Conservation (phyloP, 2,797 vertebrate genomes). For the Nannoperca obscura region DNA sequence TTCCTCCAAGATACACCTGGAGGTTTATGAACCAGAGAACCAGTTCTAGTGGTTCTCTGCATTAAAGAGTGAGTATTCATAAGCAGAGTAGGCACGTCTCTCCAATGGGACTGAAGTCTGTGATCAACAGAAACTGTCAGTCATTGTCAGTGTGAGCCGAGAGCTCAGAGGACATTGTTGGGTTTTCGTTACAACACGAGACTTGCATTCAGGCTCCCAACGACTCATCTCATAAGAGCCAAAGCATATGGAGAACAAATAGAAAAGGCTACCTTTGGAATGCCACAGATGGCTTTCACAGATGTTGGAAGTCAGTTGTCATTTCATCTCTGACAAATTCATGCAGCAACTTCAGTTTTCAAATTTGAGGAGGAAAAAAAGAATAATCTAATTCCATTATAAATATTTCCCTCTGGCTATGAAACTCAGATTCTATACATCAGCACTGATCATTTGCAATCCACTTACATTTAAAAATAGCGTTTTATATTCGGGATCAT, state of each 20-base stretch:
- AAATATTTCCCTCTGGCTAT: slow-evolving; percentile 58
- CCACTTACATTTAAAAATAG: slow-evolving; percentile 25
- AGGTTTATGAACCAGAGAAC: slow-evolving; percentile 37
- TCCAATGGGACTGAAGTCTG: slow-evolving; percentile 55
- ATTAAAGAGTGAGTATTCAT: slow-evolving; percentile 66
- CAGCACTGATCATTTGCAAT: neutral
- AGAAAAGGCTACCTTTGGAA: slow-evolving; percentile 47
- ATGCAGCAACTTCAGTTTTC: slow-evolving; percentile 43
- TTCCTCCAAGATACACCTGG: slow-evolving; percentile 41
- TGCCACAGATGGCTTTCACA: slow-evolving; percentile 47
- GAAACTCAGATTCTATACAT: slow-evolving; percentile 13
- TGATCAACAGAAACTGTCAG: slow-evolving; percentile 70
- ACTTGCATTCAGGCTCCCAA: slow-evolving; percentile 31
- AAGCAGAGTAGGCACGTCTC: slow-evolving; percentile 37
- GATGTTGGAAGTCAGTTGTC: slow-evolving; percentile 54
- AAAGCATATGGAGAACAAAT: slow-evolving; percentile 64
- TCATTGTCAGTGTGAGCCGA: slow-evolving; percentile 59
- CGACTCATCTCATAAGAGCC: slow-evolving; percentile 46
- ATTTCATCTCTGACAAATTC: slow-evolving; percentile 55
- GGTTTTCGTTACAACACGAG: slow-evolving; percentile 53
- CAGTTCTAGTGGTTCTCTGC: slow-evolving; percentile 21
- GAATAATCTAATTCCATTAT: slow-evolving; percentile 48
- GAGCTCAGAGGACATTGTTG: slow-evolving; percentile 66
- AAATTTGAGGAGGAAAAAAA: slow-evolving; percentile 29
- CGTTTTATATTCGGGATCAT: slow-evolving; percentile 20